Conservation (phyloP, 64 coral and sea anemone species). For the Orbicella faveolata region DNA sequence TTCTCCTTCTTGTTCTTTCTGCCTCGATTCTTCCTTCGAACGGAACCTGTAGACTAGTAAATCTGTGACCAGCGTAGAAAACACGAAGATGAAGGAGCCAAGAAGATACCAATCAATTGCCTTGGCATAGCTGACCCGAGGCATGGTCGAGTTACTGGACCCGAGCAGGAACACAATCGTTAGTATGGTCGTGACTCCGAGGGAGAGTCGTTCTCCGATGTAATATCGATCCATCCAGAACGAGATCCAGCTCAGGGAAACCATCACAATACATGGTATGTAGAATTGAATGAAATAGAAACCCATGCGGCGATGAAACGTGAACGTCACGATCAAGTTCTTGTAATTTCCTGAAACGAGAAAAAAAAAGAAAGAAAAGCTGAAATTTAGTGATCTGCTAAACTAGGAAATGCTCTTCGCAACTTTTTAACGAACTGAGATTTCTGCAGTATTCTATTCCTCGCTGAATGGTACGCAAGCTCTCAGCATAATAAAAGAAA, state of each 20-base stretch:
- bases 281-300: slow-evolving; percentile 93
- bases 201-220: slow-evolving; percentile 86
- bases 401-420: too few species aligned
- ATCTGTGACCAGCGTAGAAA: slow-evolving; percentile 87
- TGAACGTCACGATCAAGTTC: slow-evolving; percentile 76
- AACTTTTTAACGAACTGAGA: background rate
- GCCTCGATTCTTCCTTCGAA: slow-evolving; percentile 21
- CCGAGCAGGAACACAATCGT: slow-evolving; percentile 92
- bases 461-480: too few species aligned
- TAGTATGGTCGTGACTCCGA: slow-evolving; percentile 86
- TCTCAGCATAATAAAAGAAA: too few species aligned
- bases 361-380: background rate
- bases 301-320: slow-evolving; percentile 83
- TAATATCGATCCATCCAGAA: slow-evolving; percentile 95
- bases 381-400: too few species aligned
- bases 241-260: slow-evolving; percentile 84
- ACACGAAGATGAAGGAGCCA: slow-evolving; percentile 87
- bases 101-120: slow-evolving; percentile 95
- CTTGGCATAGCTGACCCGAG: slow-evolving; percentile 89
- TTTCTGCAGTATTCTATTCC: too few species aligned
- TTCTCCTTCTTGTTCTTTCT: background rate
- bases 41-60: slow-evolving; percentile 78
- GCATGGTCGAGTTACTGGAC: slow-evolving; percentile 94
- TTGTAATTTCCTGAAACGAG: slow-evolving; percentile 66
- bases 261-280: slow-evolving; percentile 91